Evolutionary conservation across 2,888 invertebrate genomes (phyloP).

Genomic region (Eumerus sabulonum): DNA sequence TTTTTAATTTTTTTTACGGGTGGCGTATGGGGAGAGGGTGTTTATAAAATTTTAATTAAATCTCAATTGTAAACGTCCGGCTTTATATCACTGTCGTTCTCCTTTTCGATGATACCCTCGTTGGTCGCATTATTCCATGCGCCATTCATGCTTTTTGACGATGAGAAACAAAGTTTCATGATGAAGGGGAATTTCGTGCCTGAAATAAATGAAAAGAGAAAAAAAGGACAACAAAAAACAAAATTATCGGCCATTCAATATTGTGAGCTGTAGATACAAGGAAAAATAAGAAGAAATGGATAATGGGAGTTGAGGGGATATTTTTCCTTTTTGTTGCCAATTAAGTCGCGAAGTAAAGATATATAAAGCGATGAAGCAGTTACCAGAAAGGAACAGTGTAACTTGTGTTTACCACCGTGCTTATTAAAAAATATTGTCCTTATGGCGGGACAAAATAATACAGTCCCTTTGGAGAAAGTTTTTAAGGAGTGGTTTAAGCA

Average conservation of each 20-base stretch:
- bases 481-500: too few relatives aligned
- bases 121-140: conserved; percentile 80
- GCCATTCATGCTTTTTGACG: conserved; percentile 83
- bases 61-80: conserved; percentile 77
- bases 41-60: conserved; percentile 78
- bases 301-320: not conserved
- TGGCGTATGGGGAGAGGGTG: conserved; percentile 19
- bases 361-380: too few relatives aligned
- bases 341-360: too few relatives aligned
- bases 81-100: conserved; percentile 76
- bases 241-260: conserved; percentile 6
- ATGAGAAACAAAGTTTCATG: conserved; percentile 98
- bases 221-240: conserved; percentile 10
- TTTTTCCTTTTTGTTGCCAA: not conserved
- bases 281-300: conserved; percentile 15
- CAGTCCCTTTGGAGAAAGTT: too few relatives aligned
- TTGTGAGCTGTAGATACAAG: not conserved
- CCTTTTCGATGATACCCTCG: conserved; percentile 79
- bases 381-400: too few relatives aligned
- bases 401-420: too few relatives aligned
- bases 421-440: too few relatives aligned
- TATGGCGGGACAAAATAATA: too few relatives aligned
- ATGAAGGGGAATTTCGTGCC: conserved; percentile 99
- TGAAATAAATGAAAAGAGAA: conserved; percentile 79
- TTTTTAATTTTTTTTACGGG: conserved; percentile 30